These are phyloP conservation scores for Lineus longissimus DNA, from an alignment of 1,140 invertebrate species.

Conservation along the genomic window DNA sequence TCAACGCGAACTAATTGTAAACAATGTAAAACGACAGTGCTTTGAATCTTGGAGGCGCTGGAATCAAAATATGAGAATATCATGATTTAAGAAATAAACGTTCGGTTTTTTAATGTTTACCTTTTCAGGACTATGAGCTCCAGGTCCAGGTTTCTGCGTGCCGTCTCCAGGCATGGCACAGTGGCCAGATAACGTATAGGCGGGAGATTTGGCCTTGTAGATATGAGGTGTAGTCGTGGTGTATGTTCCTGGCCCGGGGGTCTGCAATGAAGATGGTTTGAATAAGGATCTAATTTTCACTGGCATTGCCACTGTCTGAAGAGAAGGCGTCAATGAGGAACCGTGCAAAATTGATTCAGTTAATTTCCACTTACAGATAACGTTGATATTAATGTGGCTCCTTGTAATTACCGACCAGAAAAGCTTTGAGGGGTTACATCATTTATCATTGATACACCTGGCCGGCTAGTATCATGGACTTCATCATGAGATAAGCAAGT, in stretches of 20 bases:
- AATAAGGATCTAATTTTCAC: constrained; percentile 42
- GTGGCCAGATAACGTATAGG: constrained; percentile 78
- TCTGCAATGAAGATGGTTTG: constrained; percentile 32
- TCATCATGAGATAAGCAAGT: too few relatives aligned
- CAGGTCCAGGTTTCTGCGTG: constrained; percentile 79
- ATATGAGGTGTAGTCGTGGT: constrained; percentile 59
- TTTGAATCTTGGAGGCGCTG: too few relatives aligned
- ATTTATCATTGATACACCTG: too few relatives aligned
- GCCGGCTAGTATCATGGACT: too few relatives aligned
- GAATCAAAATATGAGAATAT: background rate
- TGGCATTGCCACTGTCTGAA: too few relatives aligned
- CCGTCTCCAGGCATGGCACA: constrained; percentile 71
- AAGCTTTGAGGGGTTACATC: too few relatives aligned
- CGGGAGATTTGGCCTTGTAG: constrained; percentile 66
- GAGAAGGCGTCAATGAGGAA: background rate
- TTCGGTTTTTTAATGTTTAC: constrained; percentile 56
- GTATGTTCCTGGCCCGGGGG: constrained; percentile 55
- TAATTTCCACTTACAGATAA: background rate
- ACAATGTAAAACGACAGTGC: too few relatives aligned
- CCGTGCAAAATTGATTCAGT: background rate
- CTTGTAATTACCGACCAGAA: too few relatives aligned
- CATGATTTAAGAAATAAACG: constrained; percentile 6
- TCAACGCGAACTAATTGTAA: too few relatives aligned
- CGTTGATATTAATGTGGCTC: too few relatives aligned
- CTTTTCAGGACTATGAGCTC: constrained; percentile 87